A percentile compares a stretch with the other conserved stretches of the same genome.
Evolutionary conservation across 2,888 invertebrate species (phyloP).

Genomic region (Aphrophora alni): DNA sequence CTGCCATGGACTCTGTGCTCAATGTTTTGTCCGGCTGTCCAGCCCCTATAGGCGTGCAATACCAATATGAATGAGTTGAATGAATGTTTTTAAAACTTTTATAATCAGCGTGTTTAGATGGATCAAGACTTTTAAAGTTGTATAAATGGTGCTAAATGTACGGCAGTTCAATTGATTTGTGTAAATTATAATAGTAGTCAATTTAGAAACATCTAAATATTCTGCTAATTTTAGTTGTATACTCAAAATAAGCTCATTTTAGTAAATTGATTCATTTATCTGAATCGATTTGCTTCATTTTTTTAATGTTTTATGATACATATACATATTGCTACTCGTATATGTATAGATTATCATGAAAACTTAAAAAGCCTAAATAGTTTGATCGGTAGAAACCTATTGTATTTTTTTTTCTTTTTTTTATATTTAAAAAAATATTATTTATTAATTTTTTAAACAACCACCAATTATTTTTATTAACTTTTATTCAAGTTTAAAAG

Average conservation of each 20-base stretch:
- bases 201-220: not conserved
- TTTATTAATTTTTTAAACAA: not conserved
- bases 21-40: conserved; percentile 9
- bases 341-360: not conserved
- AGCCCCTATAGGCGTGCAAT: not conserved
- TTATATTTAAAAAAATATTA: conserved; percentile 30
- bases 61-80: conserved; percentile 9
- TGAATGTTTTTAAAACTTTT: conserved; percentile 26
- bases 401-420: too few species aligned
- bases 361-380: conserved; percentile 42
- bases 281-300: not conserved
- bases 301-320: not conserved
- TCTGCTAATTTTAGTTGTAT: not conserved
- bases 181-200: not conserved
- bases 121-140: not conserved
- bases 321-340: not conserved
- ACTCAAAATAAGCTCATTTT: not conserved
- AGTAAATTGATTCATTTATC: not conserved
- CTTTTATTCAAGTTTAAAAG: conserved; percentile 40
- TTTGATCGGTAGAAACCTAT: conserved; percentile 49
- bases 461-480: too few species aligned
- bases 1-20: conserved; percentile 35
- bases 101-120: not conserved
- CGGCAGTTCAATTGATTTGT: not conserved
- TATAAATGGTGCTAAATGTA: conserved; percentile 9